phyloP scores from a whole-genome alignment of 2,113 vertebrate genomes.

The Conger conger region DNA sequence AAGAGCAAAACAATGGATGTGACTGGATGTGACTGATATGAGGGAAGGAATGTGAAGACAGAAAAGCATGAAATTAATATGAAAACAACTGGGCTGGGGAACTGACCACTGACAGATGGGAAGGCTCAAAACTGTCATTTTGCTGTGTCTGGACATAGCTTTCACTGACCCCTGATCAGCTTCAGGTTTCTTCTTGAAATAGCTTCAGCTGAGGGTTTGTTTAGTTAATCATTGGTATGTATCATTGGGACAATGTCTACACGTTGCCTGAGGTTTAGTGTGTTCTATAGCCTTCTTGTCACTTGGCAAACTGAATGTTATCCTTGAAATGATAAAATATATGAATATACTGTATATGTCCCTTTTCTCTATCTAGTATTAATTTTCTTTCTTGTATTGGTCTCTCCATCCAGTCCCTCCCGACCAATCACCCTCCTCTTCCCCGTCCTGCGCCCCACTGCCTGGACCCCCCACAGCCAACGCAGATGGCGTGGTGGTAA shows the following conservation, averaged over 20 bases:
- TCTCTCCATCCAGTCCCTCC: conserved; percentile 65
- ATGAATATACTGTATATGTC: background rate
- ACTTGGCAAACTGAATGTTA: too few relatives aligned
- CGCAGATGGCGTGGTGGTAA: conserved; percentile 79
- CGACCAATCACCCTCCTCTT: conserved; percentile 58
- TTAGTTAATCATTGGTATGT: conserved; percentile 58
- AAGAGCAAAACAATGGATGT: background rate
- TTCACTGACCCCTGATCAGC: conserved; percentile 46
- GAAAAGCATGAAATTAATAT: background rate
- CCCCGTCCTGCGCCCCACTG: conserved; percentile 61
- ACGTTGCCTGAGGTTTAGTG: conserved; percentile 40
- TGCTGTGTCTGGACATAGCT: background rate
- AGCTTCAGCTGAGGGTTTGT: conserved; percentile 48
- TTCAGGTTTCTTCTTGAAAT: conserved; percentile 53
- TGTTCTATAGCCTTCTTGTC: conserved; percentile 38
- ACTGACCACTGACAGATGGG: background rate
- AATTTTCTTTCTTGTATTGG: conserved; percentile 33
- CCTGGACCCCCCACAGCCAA: conserved; percentile 49
- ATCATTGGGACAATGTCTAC: background rate
- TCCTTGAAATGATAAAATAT: too few relatives aligned
- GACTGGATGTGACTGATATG: background rate
- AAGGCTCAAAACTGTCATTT: background rate
- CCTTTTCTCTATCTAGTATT: conserved; percentile 33
- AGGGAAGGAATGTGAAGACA: background rate
- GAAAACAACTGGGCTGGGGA: background rate